Conservation (phyloP, 2,888 invertebrate species). For the Leptothorax acervorum region DNA sequence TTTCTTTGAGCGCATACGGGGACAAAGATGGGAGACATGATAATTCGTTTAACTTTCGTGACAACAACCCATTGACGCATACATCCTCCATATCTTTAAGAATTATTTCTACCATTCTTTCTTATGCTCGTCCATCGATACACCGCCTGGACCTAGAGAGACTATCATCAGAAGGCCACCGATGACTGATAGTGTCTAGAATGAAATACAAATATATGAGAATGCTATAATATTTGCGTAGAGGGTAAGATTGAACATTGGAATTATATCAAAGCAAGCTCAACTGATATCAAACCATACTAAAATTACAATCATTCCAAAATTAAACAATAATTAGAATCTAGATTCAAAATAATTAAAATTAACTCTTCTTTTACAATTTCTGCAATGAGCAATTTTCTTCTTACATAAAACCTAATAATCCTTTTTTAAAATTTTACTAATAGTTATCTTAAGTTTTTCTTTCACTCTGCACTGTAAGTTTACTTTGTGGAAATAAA, state of each 20-base stretch:
- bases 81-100: conserved; percentile 30
- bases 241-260: neutral
- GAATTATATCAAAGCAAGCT: neutral
- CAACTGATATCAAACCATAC: neutral
- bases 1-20: conserved; percentile 67
- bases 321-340: neutral
- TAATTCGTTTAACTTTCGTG: conserved; percentile 65
- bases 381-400: neutral
- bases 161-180: conserved; percentile 99
- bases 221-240: neutral
- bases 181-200: conserved; percentile 98
- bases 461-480: neutral
- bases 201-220: conserved; percentile 80
- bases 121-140: conserved; percentile 99
- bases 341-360: neutral
- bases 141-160: conserved; percentile 98
- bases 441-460: neutral
- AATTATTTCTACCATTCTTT: conserved; percentile 94
- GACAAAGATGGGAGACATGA: conserved; percentile 72
- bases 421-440: neutral
- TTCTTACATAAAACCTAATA: neutral
- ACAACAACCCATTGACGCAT: conserved; percentile 66
- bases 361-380: neutral
- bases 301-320: neutral
- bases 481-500: neutral